Conservation (phyloP, 2,113 vertebrate species). For the Salvelinus sp. region DNA sequence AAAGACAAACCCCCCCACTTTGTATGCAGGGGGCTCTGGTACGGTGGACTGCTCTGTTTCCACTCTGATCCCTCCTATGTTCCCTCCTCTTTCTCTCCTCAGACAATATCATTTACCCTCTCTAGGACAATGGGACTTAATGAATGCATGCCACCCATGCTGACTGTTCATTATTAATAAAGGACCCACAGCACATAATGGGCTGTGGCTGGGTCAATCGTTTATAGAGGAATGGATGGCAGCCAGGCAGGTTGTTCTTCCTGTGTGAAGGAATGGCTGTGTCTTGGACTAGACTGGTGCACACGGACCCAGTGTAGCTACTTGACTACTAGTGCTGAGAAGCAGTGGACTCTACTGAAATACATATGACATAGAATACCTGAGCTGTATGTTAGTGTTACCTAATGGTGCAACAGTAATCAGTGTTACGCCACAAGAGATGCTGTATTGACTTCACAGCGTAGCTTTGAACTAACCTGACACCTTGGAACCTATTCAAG, state of each 20-base stretch:
- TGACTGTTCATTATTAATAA: slow-evolving; percentile 46
- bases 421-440: too few relatives aligned
- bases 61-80: not conserved
- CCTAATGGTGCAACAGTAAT: not conserved
- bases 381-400: not conserved
- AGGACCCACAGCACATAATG: slow-evolving; percentile 32
- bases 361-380: not conserved
- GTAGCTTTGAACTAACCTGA: too few relatives aligned
- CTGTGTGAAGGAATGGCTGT: not conserved
- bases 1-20: not conserved
- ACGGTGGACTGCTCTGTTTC: not conserved
- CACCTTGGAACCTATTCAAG: too few relatives aligned
- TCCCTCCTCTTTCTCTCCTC: not conserved
- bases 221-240: not conserved
- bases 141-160: slow-evolving; percentile 34
- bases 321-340: not conserved
- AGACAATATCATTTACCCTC: slow-evolving; percentile 22
- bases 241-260: not conserved
- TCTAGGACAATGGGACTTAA: slow-evolving; percentile 32
- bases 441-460: too few relatives aligned
- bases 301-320: not conserved
- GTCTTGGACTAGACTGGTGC: not conserved
- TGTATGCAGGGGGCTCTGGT: not conserved
- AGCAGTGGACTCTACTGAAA: not conserved
- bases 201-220: slow-evolving; percentile 6